These are phyloP conservation scores for Lemur catta DNA, from an alignment of 2,797 vertebrate genomes.

Conservation along the genomic window DNA sequence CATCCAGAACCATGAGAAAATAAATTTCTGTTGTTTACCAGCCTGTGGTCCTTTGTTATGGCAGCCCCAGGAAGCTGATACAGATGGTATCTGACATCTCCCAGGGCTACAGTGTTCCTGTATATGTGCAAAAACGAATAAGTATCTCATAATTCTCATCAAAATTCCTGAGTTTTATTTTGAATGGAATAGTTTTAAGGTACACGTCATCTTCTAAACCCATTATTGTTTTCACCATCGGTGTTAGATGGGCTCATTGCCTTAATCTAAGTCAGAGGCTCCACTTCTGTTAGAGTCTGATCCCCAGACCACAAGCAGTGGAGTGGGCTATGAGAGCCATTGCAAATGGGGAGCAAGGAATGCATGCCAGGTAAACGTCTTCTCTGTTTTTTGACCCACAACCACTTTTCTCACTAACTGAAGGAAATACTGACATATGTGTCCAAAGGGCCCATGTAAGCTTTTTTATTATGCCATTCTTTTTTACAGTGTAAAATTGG, in stretches of 20 bases:
- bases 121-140: neutral
- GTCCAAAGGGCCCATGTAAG: neutral
- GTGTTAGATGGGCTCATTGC: neutral
- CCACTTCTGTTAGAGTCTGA: neutral
- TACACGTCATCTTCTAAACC: neutral
- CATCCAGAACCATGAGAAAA: neutral
- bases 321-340: neutral
- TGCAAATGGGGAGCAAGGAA: neutral
- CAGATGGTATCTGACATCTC: neutral
- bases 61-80: neutral
- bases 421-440: neutral
- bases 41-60: neutral
- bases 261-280: neutral
- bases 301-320: neutral
- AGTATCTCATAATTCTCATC: neutral
- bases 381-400: neutral
- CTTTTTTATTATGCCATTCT: neutral
- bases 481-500: conserved; percentile 17
- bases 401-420: neutral
- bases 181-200: neutral
- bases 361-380: neutral
- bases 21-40: neutral
- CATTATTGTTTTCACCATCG: neutral
- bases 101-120: neutral
- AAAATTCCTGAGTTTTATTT: conserved; percentile 6